These are phyloP conservation scores for Dasysyrphus tricinctus DNA, from an alignment of 2,888 invertebrate species.

Conservation along the genomic window DNA sequence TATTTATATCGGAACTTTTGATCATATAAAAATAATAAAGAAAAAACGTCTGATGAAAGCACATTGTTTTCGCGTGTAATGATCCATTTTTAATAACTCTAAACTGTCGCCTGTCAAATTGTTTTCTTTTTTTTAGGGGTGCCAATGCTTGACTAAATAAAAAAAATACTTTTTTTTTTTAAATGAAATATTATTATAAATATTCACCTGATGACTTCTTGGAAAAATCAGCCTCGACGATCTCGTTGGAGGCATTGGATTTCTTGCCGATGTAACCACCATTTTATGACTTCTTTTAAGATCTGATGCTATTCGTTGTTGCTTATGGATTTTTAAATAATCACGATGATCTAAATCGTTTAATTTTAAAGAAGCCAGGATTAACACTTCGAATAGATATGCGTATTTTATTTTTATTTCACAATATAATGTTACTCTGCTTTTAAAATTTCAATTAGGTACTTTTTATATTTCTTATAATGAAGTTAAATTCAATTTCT, in stretches of 20 bases:
- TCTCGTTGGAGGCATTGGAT: conserved; percentile 79
- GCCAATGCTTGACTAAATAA: too few species aligned
- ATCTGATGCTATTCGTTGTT: conserved; percentile 39
- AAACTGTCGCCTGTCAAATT: too few species aligned
- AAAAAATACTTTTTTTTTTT: too few species aligned
- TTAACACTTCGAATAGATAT: conserved; percentile 17
- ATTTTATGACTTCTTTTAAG: conserved; percentile 75
- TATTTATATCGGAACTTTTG: too few species aligned
- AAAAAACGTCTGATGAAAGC: too few species aligned
- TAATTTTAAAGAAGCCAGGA: conserved; percentile 62
- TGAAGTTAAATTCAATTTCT: conserved; percentile 1
- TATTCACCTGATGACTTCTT: conserved; percentile 79
- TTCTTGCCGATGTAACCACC: conserved; percentile 82
- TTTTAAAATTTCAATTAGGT: neutral
- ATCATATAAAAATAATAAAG: too few species aligned
- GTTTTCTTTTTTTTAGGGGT: too few species aligned
- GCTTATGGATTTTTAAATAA: conserved; percentile 52
- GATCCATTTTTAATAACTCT: too few species aligned
- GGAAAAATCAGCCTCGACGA: conserved; percentile 82
- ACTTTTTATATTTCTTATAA: conserved; percentile 3
- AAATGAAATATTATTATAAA: too few species aligned
- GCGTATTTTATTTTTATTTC: conserved; percentile 33
- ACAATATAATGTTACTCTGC: conserved; percentile 40
- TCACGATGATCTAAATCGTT: conserved; percentile 62
- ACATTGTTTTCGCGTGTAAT: too few species aligned